Percentiles rank a stretch among this genome's conserved stretches.
These are phyloP conservation scores for Ellobium chinense DNA, from an alignment of 2,888 invertebrate genomes.

Conservation along the genomic window DNA sequence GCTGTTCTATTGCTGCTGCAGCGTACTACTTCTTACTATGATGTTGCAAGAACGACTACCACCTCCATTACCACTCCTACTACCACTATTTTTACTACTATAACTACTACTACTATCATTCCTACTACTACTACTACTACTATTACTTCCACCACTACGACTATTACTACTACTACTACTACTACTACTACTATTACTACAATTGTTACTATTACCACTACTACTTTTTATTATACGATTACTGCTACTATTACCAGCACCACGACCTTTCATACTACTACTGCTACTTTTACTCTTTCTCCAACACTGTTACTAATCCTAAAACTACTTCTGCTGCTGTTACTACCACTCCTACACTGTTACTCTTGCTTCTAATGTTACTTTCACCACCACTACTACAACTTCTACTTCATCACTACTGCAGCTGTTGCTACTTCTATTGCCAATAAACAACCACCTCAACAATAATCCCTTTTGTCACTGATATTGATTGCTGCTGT, in stretches of 20 bases:
- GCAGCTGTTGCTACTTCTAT: not conserved
- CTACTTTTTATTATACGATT: constrained; percentile 1
- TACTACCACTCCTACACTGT: not conserved
- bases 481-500: not conserved
- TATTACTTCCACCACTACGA: not conserved
- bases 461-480: not conserved
- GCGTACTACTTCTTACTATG: no score
- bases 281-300: not conserved
- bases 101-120: constrained; percentile 6
- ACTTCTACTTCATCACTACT: not conserved
- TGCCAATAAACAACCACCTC: not conserved
- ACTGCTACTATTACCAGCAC: constrained; percentile 15
- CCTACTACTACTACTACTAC: constrained; percentile 32
- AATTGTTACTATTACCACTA: constrained; percentile 14
- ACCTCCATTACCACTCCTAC: constrained; percentile 39
- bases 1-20: no score
- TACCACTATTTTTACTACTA: constrained; percentile 33
- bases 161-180: not conserved
- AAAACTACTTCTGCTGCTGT: not conserved
- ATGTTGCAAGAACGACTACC: not conserved
- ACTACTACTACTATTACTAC: not conserved
- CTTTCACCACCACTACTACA: not conserved
- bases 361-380: not conserved
- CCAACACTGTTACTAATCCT: constrained; percentile 1
- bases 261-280: constrained; percentile 1